Evolutionary conservation across 2,113 vertebrate species (phyloP).

Genomic region (Romanogobio albipinnatus): DNA sequence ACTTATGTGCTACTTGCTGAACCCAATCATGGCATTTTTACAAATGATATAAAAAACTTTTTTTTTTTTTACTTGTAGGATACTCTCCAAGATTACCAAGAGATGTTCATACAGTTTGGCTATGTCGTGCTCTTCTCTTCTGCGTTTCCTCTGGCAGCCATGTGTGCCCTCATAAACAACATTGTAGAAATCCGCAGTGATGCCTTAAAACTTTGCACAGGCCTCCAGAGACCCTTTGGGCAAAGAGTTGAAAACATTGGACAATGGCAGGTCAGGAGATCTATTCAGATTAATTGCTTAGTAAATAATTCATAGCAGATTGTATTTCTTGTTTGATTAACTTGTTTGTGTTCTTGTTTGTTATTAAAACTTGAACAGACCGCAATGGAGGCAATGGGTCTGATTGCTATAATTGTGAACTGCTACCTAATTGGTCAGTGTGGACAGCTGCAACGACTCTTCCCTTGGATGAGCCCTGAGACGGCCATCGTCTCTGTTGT

Average conservation of each 20-base stretch:
- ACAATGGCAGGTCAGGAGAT: constrained; percentile 89
- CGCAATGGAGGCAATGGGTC: constrained; percentile 94
- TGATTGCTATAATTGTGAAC: constrained; percentile 95
- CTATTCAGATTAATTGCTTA: neutral
- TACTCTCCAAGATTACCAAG: constrained; percentile 97
- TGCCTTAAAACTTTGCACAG: constrained; percentile 94
- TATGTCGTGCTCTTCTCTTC: constrained; percentile 98
- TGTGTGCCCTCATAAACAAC: constrained; percentile 95
- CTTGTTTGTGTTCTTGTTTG: neutral
- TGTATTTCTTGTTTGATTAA: neutral
- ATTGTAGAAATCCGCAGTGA: constrained; percentile 96
- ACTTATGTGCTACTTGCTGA: neutral
- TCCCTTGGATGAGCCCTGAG: constrained; percentile 94
- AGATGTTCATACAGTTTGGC: constrained; percentile 99
- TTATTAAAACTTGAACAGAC: constrained; percentile 74
- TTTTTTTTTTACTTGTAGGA: constrained; percentile 75
- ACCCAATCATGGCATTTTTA: neutral
- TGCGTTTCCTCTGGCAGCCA: constrained; percentile 92
- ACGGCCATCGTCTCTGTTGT: constrained; percentile 95
- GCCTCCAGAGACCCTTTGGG: constrained; percentile 93
- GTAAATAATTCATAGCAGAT: neutral
- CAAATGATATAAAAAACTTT: neutral
- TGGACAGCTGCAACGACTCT: constrained; percentile 93
- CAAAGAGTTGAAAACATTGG: constrained; percentile 90
- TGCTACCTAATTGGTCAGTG: constrained; percentile 98